Conservation (phyloP, 2,888 invertebrate species). For the Apotomis capreana region DNA sequence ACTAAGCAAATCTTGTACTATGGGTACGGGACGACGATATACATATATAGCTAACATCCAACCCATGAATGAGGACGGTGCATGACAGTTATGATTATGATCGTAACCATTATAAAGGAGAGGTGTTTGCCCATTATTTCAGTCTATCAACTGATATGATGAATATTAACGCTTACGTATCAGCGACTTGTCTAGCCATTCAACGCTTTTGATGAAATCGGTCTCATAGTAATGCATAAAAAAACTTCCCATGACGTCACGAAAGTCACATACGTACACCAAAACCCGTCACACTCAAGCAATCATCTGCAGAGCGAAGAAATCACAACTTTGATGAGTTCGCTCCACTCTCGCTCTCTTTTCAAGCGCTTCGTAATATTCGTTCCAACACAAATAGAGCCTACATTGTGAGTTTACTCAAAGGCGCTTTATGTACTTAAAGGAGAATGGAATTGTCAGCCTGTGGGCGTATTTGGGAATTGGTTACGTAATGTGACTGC, state of each 20-base stretch:
- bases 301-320: conserved; percentile 58
- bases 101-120: no score
- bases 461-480: conserved; percentile 34
- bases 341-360: conserved; percentile 42
- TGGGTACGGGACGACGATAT: no score
- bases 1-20: no score
- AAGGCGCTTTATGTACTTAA: conserved; percentile 46
- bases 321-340: conserved; percentile 66
- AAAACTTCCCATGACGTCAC: neutral
- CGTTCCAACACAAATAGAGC: conserved; percentile 46
- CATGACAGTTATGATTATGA: no score
- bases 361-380: conserved; percentile 45
- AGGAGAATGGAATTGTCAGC: conserved; percentile 35
- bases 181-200: no score
- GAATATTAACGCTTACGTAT: no score
- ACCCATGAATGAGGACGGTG: no score
- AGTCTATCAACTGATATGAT: no score
- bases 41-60: no score
- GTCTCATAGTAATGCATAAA: neutral
- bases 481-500: conserved; percentile 24
- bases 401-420: conserved; percentile 49
- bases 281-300: conserved; percentile 37
- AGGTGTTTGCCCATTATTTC: no score
- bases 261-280: neutral
- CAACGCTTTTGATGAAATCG: no score